These are phyloP conservation scores for Bursaphelenchus okinawaensis DNA, from an alignment of 2,888 invertebrate genomes.

Conservation along the genomic window DNA sequence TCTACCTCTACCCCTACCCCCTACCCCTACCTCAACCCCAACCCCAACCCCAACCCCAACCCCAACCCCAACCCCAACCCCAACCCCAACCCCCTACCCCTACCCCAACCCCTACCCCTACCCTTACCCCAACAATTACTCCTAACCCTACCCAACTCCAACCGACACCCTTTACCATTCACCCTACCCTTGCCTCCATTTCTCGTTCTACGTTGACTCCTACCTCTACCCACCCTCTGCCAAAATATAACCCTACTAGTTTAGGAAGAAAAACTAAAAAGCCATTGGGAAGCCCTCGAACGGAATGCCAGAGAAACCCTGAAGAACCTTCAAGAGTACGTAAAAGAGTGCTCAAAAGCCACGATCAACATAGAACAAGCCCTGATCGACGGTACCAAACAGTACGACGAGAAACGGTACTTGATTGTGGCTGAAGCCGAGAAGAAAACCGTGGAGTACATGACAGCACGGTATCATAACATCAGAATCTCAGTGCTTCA, in stretches of 20 bases:
- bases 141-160: too few species aligned
- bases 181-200: neutral
- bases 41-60: too few species aligned
- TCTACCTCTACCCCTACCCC: too few species aligned
- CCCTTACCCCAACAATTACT: too few species aligned
- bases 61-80: too few species aligned
- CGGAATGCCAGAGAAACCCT: constrained; percentile 2
- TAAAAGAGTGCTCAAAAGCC: neutral
- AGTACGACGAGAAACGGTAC: neutral
- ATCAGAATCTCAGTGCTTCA: constrained; percentile 1
- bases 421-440: constrained; percentile 4
- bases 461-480: constrained; percentile 7
- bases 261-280: neutral
- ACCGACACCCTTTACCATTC: too few species aligned
- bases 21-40: too few species aligned
- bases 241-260: too few species aligned
- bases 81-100: too few species aligned
- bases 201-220: too few species aligned
- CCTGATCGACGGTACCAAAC: neutral
- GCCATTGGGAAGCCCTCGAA: constrained; percentile 6
- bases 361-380: neutral
- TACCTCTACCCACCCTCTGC: too few species aligned
- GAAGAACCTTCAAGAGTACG: neutral
- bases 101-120: too few species aligned
- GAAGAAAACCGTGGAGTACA: neutral